Base-by-base conservation (phyloP, 64 coral and sea anemone species). In the Anthopleura sola region DNA sequence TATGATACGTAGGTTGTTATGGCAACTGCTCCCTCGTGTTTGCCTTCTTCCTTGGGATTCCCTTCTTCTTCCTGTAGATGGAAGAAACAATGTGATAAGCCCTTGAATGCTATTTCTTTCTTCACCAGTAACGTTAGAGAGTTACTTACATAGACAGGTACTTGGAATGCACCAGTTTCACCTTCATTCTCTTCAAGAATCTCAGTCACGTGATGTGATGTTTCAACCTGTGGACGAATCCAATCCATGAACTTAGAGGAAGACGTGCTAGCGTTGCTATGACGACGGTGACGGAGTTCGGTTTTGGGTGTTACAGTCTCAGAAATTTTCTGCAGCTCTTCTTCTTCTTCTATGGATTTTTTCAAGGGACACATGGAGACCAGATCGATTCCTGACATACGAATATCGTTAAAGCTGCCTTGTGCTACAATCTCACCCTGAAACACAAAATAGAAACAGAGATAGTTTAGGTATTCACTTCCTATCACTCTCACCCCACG, bases 121-220 rank as follows among this genome's bases (percentile, higher is more conserved):
- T 20, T 36, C 19, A 36, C 14, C 37, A 81, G 40, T 1, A 44
- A 44, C 40, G 0, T 8, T 8, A 44, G 4, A 44, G 40, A 44
- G 40, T 3, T 29, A 56, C 82, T 83, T 83, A 83, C 82, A 36
- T 14, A 83, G 55, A 83, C 55, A 48, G 48, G 49, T 20, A 83
- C 82, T 83, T 54, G 50, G 39, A 60, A 60, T 19, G 50, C 50
- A 29, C 19, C 82, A 19, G 24, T 37, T 17, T 83, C 82, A 26
- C 82, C 82, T 18, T 83, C 82, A 10, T 53, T 83, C 16, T 83
- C 82, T 49, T 83, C 82, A 20, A 83, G 48, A n/a, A 60, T 83
- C 51, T 60, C 82, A 50, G 53, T 56, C 32, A 83, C 49, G 0
- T 36, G 82, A 60, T 83, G 82, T 53, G 78, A 18, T 7, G 34